Base-by-base conservation (phyloP, 2,797 vertebrate species). In the Silurus aristotelis region DNA sequence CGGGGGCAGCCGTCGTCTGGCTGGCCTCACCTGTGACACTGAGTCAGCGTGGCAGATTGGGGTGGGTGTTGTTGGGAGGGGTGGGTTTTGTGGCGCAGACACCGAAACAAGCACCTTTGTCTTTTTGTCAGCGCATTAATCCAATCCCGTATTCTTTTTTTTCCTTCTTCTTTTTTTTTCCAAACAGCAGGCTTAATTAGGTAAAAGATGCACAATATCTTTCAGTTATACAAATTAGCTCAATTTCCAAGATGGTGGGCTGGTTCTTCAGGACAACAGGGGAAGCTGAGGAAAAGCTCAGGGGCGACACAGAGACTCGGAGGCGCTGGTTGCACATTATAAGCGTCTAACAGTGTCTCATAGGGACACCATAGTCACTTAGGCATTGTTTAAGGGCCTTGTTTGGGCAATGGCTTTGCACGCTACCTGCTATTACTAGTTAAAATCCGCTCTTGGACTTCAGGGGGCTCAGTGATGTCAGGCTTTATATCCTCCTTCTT, bases 21-120 rank as follows among this genome's bases (percentile, higher is more conserved):
- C 85, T 91, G 89, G 88, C 82, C 91, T 92, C 92, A 91, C 90
- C 91, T 90, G 82, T 88, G 91, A 94, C 89, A 85, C 73, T 92
- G 90, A 92, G 85, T 89, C 86, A 88, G 82, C 63, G 87, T 89
- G 93, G 91, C 90, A 91, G 90, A 92, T 92, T 91, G 85, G 91
- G 25, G 27, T 52, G 90, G 88, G 88, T 48, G 67, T 15, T 60
- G 22, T 6, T 22, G n/a, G 60, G 78, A 76, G 76, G 22, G 77
- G 78, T 48, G 20, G 38, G 48, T 10, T 46, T 78, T 68, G 60
- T 46, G 73, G 72, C 13, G 6, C 19, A 25, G 43, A 77, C 60
- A 76, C 38, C 1, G 43, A 73, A 75, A 73, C 82, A 52, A 73
- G 58, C 82, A 73, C 58, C 68, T 83, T 83, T 73, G 68, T 72